phyloP scores from a whole-genome alignment of 92 coral and sea anemone species.

The Heliopora coerulea region DNA sequence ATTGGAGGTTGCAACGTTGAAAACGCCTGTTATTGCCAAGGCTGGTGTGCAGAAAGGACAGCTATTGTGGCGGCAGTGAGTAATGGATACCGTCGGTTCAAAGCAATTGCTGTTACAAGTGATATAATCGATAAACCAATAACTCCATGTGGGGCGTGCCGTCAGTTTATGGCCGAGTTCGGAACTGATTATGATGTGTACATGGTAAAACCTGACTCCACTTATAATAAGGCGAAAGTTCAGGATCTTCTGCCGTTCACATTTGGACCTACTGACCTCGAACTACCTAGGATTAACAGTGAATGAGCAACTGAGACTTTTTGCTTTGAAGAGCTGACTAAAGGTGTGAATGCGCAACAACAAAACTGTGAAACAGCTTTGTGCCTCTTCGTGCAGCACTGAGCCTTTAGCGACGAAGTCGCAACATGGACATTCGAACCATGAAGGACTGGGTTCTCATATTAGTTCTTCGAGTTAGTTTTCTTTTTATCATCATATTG shows the following conservation, averaged over 20 bases:
- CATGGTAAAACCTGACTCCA: conserved; percentile 69
- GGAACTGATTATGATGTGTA: conserved; percentile 88
- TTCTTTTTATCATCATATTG: no score
- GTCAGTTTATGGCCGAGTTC: conserved; percentile 92
- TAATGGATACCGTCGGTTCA: conserved; percentile 76
- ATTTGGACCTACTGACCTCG: conserved; percentile 69
- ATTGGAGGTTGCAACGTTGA: conserved; percentile 94
- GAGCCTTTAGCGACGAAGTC: no score
- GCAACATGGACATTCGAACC: no score
- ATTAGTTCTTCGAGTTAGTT: no score
- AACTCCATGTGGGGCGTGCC: conserved; percentile 92
- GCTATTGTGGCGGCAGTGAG: conserved; percentile 98
- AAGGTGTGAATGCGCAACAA: background rate
- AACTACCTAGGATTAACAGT: conserved; percentile 30
- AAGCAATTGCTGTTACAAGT: conserved; percentile 78
- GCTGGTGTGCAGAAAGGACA: conserved; percentile 94
- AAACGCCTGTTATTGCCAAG: conserved; percentile 80
- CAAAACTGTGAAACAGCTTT: no score
- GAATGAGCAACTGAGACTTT: background rate
- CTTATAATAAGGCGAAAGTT: conserved; percentile 60
- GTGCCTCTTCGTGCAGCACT: no score
- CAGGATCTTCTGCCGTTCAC: conserved; percentile 73
- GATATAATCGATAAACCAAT: conserved; percentile 64
- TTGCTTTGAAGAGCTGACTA: background rate
- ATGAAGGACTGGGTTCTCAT: no score